Percentiles rank a stretch among this genome's conserved stretches.
Conservation (phyloP, 2,113 vertebrate species). For the Callocephalon fimbriatum region DNA sequence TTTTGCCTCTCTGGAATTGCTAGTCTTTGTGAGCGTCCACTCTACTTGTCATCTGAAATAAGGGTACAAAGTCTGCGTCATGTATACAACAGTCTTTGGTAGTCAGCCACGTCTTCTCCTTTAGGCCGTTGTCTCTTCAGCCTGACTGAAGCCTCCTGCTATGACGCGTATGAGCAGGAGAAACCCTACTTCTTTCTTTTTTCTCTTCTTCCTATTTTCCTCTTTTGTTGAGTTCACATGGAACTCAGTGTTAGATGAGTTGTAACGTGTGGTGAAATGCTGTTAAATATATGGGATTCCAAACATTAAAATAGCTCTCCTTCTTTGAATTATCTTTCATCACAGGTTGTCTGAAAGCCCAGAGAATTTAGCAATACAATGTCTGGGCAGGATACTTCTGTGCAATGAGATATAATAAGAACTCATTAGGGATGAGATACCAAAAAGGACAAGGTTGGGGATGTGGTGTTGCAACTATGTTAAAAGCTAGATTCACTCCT, state of each 20-base stretch:
- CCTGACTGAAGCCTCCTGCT: conserved; percentile 47
- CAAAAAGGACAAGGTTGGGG: not conserved
- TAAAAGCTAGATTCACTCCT: conserved; percentile 9
- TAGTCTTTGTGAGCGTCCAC: conserved; percentile 39
- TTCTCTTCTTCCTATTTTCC: conserved; percentile 53
- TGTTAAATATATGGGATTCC: conserved; percentile 46
- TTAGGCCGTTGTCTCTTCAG: conserved; percentile 55
- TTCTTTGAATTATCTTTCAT: conserved; percentile 60
- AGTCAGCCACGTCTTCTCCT: not conserved
- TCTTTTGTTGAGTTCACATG: conserved; percentile 58
- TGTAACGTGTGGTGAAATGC: conserved; percentile 45
- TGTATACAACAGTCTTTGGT: conserved; percentile 41
- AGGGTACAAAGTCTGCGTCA: conserved; percentile 20
- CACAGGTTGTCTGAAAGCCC: conserved; percentile 40
- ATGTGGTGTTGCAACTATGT: not conserved
- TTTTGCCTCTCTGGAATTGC: conserved; percentile 34
- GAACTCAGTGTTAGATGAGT: conserved; percentile 41
- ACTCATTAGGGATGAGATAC: conserved; percentile 17
- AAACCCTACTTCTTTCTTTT: conserved; percentile 45
- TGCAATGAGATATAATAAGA: conserved; percentile 35
- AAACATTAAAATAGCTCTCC: conserved; percentile 56
- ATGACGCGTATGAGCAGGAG: not conserved
- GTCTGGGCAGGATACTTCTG: conserved; percentile 24
- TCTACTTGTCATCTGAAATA: conserved; percentile 60
- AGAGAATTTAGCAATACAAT: conserved; percentile 62